Evolutionary conservation across 1,140 invertebrate species (phyloP).

Genomic region (Asobara japonica): DNA sequence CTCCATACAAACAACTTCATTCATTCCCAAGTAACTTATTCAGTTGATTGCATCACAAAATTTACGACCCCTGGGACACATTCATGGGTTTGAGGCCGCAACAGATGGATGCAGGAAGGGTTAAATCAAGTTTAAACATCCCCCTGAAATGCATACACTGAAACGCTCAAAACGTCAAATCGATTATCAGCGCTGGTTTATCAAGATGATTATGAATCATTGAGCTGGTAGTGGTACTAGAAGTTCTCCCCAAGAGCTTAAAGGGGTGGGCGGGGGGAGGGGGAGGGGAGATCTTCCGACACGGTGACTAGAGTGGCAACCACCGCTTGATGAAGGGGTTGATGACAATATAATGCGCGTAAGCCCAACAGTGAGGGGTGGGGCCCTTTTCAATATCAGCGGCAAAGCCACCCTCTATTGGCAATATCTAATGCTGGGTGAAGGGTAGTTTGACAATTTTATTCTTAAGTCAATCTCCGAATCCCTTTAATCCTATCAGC

Average conservation of each 20-base stretch:
- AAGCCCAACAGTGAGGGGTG: slow-evolving; percentile 29
- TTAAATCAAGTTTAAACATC: slow-evolving; percentile 51
- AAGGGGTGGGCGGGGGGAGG: not conserved
- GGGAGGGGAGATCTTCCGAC: not conserved
- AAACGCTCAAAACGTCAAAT: slow-evolving; percentile 47
- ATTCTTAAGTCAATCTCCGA: slow-evolving; percentile 5
- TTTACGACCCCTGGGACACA: not conserved
- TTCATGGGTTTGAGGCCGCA: not conserved
- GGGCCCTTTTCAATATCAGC: slow-evolving; percentile 41
- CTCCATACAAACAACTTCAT: slow-evolving; percentile 8
- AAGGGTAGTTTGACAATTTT: slow-evolving; percentile 5
- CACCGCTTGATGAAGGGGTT: slow-evolving; percentile 51
- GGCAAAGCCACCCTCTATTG: slow-evolving; percentile 17
- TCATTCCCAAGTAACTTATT: not conserved
- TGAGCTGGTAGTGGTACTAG: slow-evolving; percentile 24
- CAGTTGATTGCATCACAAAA: slow-evolving; percentile 7
- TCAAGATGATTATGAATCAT: slow-evolving; percentile 62
- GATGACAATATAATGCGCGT: slow-evolving; percentile 56
- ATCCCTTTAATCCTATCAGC: not conserved
- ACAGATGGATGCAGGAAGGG: slow-evolving; percentile 52
- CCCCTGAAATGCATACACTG: slow-evolving; percentile 15
- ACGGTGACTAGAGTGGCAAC: slow-evolving; percentile 43
- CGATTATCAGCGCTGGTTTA: slow-evolving; percentile 56
- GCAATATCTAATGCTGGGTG: not conserved
- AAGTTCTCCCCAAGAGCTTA: not conserved